These are phyloP conservation scores for Clostera curtula DNA, from an alignment of 2,888 invertebrate genomes.

Conservation along the genomic window DNA sequence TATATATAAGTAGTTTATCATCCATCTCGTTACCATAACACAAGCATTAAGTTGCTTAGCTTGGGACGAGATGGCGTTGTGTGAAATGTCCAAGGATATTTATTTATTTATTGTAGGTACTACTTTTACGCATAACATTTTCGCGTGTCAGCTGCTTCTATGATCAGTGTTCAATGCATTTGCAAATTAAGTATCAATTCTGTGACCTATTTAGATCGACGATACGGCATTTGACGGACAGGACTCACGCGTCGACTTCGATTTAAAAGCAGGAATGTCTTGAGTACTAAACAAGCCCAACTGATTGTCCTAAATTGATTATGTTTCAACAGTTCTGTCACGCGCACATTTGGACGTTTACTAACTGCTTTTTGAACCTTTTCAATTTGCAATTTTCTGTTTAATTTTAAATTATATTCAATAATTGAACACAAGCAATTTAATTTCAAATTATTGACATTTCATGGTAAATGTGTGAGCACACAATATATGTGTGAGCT, in stretches of 20 bases:
- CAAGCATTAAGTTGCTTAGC: too few relatives aligned
- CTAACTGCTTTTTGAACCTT: constrained; percentile 8
- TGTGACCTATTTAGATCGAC: constrained; percentile 63
- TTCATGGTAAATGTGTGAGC: too few relatives aligned
- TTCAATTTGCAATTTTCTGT: constrained; percentile 3
- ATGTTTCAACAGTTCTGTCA: constrained; percentile 23
- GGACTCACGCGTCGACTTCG: constrained; percentile 42
- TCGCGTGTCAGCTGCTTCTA: constrained; percentile 49
- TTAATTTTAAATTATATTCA: constrained; percentile 3
- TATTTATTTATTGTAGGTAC: too few relatives aligned
- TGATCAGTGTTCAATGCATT: constrained; percentile 52
- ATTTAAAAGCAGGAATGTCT: constrained; percentile 51
- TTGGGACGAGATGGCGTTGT: too few relatives aligned
- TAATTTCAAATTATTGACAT: too few relatives aligned
- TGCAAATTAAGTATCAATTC: constrained; percentile 53
- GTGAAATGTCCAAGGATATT: too few relatives aligned
- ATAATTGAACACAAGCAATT: too few relatives aligned
- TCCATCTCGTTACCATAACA: too few relatives aligned
- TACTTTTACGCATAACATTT: too few relatives aligned
- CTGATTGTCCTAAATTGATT: constrained; percentile 44
- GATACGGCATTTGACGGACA: constrained; percentile 60
- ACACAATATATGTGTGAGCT: too few relatives aligned
- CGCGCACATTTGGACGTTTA: constrained; percentile 16
- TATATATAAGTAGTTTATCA: too few relatives aligned
- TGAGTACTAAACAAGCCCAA: constrained; percentile 28